Evolutionary conservation across 2,888 invertebrate genomes (phyloP).

Genomic region (Hirtodrosophila trivittata): DNA sequence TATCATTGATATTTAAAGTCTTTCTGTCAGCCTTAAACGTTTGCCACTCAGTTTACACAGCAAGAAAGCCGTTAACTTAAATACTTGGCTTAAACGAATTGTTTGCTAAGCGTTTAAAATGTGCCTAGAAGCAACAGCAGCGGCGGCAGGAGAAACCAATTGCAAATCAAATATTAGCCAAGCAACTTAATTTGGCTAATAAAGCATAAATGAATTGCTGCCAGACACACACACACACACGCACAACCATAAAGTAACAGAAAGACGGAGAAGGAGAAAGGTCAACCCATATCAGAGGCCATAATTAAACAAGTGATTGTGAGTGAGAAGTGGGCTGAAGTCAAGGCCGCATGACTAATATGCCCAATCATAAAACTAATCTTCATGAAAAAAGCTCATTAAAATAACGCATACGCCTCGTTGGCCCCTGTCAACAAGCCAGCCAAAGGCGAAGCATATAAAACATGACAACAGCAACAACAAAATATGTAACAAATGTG

Average conservation of each 20-base stretch:
- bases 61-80: slow-evolving; percentile 1
- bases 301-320: slow-evolving; percentile 62
- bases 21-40: too few species aligned
- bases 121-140: neutral
- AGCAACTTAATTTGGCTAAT: slow-evolving; percentile 26
- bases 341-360: slow-evolving; percentile 56
- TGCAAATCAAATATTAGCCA: slow-evolving; percentile 22
- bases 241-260: neutral
- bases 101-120: slow-evolving; percentile 19
- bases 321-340: neutral
- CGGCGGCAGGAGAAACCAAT: neutral
- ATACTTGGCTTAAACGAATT: slow-evolving; percentile 2
- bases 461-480: slow-evolving; percentile 30
- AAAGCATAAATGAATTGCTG: slow-evolving; percentile 26
- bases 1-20: too few species aligned
- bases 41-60: neutral
- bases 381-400: slow-evolving; percentile 72
- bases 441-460: slow-evolving; percentile 38
- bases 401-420: slow-evolving; percentile 70
- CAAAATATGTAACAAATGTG: slow-evolving; percentile 59
- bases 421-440: slow-evolving; percentile 60
- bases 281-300: slow-evolving; percentile 10
- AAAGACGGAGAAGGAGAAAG: neutral
- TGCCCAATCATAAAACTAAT: slow-evolving; percentile 77
- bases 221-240: slow-evolving; percentile 1